Conservation (phyloP, 2,113 vertebrate species). For the Fregetta grallaria region DNA sequence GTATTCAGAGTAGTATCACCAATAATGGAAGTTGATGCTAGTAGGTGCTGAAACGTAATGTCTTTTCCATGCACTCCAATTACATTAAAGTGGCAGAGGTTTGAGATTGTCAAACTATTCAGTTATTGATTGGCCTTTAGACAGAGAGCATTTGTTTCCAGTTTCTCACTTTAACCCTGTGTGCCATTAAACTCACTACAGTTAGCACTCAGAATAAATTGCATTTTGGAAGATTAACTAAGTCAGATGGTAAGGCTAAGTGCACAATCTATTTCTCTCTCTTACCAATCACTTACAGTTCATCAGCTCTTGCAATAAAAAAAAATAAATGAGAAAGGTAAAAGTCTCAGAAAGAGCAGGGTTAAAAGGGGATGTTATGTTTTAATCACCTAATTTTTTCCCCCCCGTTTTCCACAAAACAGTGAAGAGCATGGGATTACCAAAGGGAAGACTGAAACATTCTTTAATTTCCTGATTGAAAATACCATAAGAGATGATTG, state of each 20-base stretch:
- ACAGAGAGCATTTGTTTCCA: background rate
- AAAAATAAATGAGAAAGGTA: background rate
- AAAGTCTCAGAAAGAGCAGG: background rate
- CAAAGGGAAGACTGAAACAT: background rate
- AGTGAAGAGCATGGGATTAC: background rate
- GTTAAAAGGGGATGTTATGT: background rate
- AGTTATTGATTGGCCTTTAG: constrained; percentile 1
- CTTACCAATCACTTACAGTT: background rate
- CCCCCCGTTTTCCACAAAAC: background rate
- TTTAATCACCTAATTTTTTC: background rate
- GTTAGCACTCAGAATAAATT: background rate
- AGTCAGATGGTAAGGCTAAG: background rate
- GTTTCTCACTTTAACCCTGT: constrained; percentile 18
- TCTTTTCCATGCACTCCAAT: constrained; percentile 40
- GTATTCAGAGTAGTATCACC: background rate
- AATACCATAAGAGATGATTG: background rate
- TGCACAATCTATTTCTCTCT: background rate
- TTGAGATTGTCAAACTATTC: background rate
- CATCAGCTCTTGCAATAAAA: background rate
- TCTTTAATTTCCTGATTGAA: background rate
- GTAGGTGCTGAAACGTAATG: background rate
- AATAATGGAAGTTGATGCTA: background rate
- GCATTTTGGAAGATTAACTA: constrained; percentile 15
- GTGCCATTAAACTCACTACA: background rate
- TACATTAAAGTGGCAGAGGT: background rate